Evolutionary conservation across 2,888 invertebrate genomes (phyloP).

Genomic region (Hymenopus coronatus): DNA sequence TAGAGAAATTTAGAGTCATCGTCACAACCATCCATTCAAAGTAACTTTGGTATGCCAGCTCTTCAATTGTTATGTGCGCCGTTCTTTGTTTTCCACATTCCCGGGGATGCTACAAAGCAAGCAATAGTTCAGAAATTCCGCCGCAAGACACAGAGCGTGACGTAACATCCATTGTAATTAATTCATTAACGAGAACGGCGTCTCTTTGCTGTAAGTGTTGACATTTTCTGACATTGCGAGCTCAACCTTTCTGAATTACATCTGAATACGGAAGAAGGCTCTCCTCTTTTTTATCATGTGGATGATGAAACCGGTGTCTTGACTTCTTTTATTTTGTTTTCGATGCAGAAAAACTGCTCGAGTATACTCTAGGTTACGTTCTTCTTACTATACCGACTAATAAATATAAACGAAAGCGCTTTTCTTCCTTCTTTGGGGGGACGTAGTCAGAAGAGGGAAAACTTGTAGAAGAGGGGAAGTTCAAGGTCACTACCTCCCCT

Average conservation of each 20-base stretch:
- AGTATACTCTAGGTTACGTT: conserved; percentile 5
- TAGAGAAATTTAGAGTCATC: too few species aligned
- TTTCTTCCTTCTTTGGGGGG: conserved; percentile 6
- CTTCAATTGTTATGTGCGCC: too few species aligned
- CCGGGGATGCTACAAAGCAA: background rate
- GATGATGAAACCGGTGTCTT: background rate
- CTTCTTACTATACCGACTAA: background rate
- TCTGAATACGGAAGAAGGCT: background rate
- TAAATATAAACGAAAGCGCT: conserved; percentile 15
- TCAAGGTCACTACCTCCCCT: conserved; percentile 9
- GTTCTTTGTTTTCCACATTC: background rate
- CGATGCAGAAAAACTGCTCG: background rate
- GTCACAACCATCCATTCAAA: too few species aligned
- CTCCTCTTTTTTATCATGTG: background rate
- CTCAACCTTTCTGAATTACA: background rate
- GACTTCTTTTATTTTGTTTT: background rate
- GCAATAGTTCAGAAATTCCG: background rate
- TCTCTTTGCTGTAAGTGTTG: background rate
- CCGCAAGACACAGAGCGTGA: background rate
- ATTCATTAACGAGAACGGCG: background rate
- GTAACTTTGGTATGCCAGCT: too few species aligned
- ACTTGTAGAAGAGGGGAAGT: background rate
- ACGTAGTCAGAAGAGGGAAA: background rate
- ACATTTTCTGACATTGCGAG: background rate
- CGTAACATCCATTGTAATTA: background rate